These are phyloP conservation scores for Fistularia commersonii DNA, from an alignment of 2,797 vertebrate species.

Conservation along the genomic window DNA sequence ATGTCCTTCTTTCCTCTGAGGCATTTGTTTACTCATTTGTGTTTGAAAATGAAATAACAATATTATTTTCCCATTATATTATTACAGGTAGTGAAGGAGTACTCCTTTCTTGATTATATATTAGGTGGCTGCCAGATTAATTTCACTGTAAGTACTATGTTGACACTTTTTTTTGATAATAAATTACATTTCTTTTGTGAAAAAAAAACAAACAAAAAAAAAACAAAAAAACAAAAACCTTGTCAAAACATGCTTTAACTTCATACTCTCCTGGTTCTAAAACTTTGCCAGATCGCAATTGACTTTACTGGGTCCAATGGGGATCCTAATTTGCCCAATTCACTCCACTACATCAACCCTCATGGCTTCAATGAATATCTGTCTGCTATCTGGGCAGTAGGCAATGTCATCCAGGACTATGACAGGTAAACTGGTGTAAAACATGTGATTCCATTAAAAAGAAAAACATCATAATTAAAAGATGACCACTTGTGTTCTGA, in stretches of 20 bases:
- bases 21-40: background rate
- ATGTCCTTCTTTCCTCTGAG: background rate
- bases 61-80: background rate
- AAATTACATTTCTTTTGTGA: background rate
- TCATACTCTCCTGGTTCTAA: background rate
- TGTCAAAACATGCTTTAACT: background rate
- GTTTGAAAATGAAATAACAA: too few relatives aligned
- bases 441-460: too few relatives aligned
- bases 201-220: too few relatives aligned
- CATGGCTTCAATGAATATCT: constrained; percentile 93
- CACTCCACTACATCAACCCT: constrained; percentile 92
- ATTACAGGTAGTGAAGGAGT: constrained; percentile 84
- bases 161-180: background rate
- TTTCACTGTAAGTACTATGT: constrained; percentile 87
- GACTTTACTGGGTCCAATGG: constrained; percentile 98
- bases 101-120: constrained; percentile 92
- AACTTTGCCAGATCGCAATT: constrained; percentile 82
- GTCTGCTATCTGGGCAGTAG: constrained; percentile 93
- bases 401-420: constrained; percentile 92
- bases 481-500: background rate
- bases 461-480: background rate
- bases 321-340: constrained; percentile 82
- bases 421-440: constrained; percentile 75
- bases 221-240: too few relatives aligned
- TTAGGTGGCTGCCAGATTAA: constrained; percentile 98